Evolutionary conservation across 1,140 invertebrate genomes (phyloP).

Genomic region (Diploscapter pachys): DNA sequence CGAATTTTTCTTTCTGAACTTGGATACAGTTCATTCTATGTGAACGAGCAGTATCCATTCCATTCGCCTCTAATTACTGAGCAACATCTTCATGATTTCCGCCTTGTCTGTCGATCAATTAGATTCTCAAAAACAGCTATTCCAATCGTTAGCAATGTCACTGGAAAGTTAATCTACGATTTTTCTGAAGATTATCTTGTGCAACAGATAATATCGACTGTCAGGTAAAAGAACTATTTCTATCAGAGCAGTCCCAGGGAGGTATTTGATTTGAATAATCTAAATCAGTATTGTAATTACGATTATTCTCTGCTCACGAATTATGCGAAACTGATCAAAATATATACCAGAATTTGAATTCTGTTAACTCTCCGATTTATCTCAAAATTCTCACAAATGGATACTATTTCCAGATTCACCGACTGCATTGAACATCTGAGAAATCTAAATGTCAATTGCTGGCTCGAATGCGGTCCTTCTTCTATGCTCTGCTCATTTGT

Average conservation of each 20-base stretch:
- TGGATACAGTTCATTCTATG: constrained; percentile 19
- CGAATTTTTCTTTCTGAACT: background rate
- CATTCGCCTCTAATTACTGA: constrained; percentile 35
- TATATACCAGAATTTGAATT: no score
- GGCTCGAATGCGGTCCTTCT: constrained; percentile 29
- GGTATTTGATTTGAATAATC: no score
- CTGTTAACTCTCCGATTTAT: background rate
- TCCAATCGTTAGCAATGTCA: constrained; percentile 35
- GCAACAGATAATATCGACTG: constrained; percentile 22
- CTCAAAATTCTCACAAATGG: background rate
- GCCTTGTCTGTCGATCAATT: background rate
- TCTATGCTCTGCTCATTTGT: constrained; percentile 18
- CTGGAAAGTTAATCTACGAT: constrained; percentile 19
- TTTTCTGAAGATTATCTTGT: constrained; percentile 25
- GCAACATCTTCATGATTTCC: constrained; percentile 9
- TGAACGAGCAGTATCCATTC: constrained; percentile 36
- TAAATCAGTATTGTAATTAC: no score
- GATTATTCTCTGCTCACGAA: no score
- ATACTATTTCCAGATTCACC: constrained; percentile 10
- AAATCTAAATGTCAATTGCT: constrained; percentile 19
- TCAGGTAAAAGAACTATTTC: constrained; percentile 20
- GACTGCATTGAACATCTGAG: constrained; percentile 15
- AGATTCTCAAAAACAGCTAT: constrained; percentile 13
- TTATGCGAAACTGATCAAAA: no score
- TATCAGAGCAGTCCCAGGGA: no score